Evolutionary conservation across 2,888 invertebrate species (phyloP).

Genomic region (Agrochola lota): DNA sequence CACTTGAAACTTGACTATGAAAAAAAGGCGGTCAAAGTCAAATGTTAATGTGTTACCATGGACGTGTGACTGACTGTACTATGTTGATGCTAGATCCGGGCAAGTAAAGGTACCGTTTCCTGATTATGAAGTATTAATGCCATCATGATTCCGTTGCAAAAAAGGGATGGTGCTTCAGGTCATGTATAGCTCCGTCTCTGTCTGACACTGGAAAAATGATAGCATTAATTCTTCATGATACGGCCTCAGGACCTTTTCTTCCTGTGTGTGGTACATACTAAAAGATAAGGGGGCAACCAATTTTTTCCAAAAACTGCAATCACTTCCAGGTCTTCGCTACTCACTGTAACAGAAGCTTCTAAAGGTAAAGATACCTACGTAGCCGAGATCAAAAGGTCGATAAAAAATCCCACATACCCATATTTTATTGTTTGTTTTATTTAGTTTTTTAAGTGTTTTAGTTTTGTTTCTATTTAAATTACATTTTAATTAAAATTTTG

Average conservation of each 20-base stretch:
- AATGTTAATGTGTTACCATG: neutral
- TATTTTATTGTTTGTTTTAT: too few relatives aligned
- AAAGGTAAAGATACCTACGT: neutral
- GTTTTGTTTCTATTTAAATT: too few relatives aligned
- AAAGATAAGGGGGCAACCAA: neutral
- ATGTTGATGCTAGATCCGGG: neutral
- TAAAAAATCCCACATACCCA: neutral
- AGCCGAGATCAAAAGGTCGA: neutral
- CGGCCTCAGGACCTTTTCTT: neutral
- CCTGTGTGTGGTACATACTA: neutral
- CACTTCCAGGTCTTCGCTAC: too few relatives aligned
- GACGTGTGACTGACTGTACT: too few relatives aligned
- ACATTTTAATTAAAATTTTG: too few relatives aligned
- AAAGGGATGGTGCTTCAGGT: too few relatives aligned
- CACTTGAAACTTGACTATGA: constrained; percentile 15
- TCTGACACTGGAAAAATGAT: too few relatives aligned
- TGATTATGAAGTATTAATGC: too few relatives aligned
- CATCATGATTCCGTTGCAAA: too few relatives aligned
- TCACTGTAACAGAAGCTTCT: neutral
- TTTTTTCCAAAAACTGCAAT: neutral
- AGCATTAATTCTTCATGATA: too few relatives aligned
- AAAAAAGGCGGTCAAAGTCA: neutral
- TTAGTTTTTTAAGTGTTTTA: too few relatives aligned
- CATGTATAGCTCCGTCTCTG: too few relatives aligned
- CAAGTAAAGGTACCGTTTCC: neutral